These are phyloP conservation scores for Pollachius pollachius DNA, from an alignment of 2,113 vertebrate genomes.

Conservation along the genomic window DNA sequence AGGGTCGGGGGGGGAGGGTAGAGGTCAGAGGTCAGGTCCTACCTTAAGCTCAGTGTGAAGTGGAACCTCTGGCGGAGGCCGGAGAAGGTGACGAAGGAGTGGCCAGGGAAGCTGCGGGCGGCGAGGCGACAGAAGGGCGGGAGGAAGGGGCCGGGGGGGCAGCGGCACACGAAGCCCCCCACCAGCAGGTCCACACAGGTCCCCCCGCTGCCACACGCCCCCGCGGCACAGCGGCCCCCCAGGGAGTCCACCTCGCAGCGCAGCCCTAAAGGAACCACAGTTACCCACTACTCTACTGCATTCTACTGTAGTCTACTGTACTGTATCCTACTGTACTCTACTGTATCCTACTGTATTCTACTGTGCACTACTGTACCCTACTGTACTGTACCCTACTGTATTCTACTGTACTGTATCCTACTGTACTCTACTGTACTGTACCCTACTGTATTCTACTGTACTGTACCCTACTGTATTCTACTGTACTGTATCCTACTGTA, in stretches of 20 bases:
- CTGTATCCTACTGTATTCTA: no score
- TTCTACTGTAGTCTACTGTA: no score
- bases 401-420: no score
- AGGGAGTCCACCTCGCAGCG: conserved; percentile 78
- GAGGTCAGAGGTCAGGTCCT: conserved; percentile 45
- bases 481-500: no score
- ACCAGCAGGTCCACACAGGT: conserved; percentile 84
- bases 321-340: no score
- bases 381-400: no score
- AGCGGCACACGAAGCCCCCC: conserved; percentile 84
- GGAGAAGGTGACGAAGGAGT: conserved; percentile 83
- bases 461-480: no score
- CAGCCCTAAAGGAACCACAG: conserved; percentile 62
- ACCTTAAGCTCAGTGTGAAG: conserved; percentile 84
- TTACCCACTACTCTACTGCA: no score
- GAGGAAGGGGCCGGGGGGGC: conserved; percentile 79
- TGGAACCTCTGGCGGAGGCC: conserved; percentile 85
- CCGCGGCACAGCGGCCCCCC: conserved; percentile 75
- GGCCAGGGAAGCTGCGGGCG: conserved; percentile 80
- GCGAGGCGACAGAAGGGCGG: conserved; percentile 82
- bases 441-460: no score
- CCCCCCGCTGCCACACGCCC: conserved; percentile 81
- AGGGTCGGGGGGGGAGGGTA: no score
- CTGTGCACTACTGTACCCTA: no score
- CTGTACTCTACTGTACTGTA: no score